Percentiles rank a stretch among this genome's conserved stretches.
These are phyloP conservation scores for Neocloeon triangulifer DNA, from an alignment of 1,140 invertebrate species.

Conservation along the genomic window DNA sequence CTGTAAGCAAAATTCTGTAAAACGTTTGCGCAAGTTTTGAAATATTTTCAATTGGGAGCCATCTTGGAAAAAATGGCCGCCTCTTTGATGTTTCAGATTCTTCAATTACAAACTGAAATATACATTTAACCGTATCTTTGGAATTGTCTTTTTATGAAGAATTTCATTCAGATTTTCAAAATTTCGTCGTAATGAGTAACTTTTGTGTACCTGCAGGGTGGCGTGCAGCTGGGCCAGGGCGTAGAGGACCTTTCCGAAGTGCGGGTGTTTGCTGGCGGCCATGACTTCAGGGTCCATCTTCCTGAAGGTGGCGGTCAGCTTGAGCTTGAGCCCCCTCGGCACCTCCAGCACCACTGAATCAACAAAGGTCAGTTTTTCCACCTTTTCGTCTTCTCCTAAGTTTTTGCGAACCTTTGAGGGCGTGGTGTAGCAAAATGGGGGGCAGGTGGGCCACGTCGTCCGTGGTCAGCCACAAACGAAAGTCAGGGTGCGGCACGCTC, in stretches of 20 bases:
- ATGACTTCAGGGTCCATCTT: conserved; percentile 50
- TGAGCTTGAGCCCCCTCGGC: conserved; percentile 70
- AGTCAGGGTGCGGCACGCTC: conserved; percentile 61
- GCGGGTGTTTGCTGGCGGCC: conserved; percentile 42
- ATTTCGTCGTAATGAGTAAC: no score
- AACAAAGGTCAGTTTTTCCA: no score
- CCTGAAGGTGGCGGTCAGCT: conserved; percentile 69
- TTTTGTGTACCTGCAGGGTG: conserved; percentile 57
- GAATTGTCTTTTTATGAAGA: no score
- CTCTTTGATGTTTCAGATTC: no score
- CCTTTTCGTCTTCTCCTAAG: no score
- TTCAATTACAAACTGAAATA: no score
- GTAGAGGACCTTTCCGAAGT: conserved; percentile 56
- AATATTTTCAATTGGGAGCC: no score
- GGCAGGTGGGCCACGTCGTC: conserved; percentile 66
- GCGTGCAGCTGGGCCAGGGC: conserved; percentile 78
- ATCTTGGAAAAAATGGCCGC: no score
- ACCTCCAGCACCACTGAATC: conserved; percentile 64
- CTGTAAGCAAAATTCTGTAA: no score
- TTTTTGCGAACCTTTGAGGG: conserved; percentile 61
- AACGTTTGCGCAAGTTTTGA: no score
- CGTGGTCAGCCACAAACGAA: conserved; percentile 79
- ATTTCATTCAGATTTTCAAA: no score
- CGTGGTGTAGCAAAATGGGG: conserved; percentile 67
- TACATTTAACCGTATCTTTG: no score